These are phyloP conservation scores for Anastrepha obliqua DNA, from an alignment of 1,140 invertebrate species.

Conservation along the genomic window DNA sequence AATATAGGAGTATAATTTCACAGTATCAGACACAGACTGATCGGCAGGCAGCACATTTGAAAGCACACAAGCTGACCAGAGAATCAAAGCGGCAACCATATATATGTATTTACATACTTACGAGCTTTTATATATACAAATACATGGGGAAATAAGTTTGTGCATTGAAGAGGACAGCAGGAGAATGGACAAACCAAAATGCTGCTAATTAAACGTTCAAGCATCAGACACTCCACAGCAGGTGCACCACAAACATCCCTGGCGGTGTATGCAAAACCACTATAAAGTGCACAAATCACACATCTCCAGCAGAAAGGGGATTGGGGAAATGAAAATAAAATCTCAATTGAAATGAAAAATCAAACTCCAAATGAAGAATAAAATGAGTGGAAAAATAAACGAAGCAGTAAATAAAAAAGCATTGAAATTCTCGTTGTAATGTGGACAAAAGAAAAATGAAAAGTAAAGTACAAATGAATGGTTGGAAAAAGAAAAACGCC, in stretches of 20 bases:
- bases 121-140: no score
- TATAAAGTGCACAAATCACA: conserved; percentile 16
- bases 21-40: no score
- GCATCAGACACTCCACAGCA: background rate
- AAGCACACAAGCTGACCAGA: no score
- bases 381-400: background rate
- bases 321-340: conserved; percentile 2
- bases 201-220: conserved; percentile 53
- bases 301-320: background rate
- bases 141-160: no score
- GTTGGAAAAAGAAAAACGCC: conserved; percentile 60
- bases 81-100: no score
- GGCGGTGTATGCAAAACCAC: background rate
- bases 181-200: background rate
- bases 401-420: background rate
- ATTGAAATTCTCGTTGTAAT: conserved; percentile 18
- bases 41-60: no score
- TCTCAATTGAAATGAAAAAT: conserved; percentile 29
- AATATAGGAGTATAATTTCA: no score
- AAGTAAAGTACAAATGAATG: conserved; percentile 12
- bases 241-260: conserved; percentile 14
- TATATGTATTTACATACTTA: no score
- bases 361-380: conserved; percentile 23
- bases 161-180: no score
- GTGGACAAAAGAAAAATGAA: conserved; percentile 6